Evolutionary conservation across 2,113 vertebrate genomes (phyloP), one percentile per base, ranked within the genome.

Genomic region (Rallus limicola): DNA sequence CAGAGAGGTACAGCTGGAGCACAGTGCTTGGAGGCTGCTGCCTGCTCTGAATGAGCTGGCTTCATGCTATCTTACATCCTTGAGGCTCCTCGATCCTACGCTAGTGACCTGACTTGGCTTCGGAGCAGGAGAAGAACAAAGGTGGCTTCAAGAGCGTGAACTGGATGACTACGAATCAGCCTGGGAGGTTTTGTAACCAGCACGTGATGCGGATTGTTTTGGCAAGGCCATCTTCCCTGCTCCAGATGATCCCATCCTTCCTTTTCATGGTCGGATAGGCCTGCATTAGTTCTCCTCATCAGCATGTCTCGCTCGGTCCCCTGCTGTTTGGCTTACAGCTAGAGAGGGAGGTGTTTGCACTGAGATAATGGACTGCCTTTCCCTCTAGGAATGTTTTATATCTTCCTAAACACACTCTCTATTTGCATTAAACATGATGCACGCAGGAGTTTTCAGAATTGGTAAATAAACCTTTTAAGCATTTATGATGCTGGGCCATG

Each of bases 401-500:
- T 93, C 96, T 95, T 94, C 93, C 96, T 88, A 93, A 96, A 95
- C 95, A 97, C 91, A 95, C 88, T 94, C 82, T 74, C 90, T 88
- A 86, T 97, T 95, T 97, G 96, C 96, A 96, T 94, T 95, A 93
- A 94, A 95, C 91, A 91, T 88, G 95, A 96, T 92, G 93, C 4
- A 2, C 58, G 8, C 90, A 55, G 88, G 94, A 93, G 86, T 81
- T 63, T 87, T 84, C 85, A 84, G 82, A 91, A 95, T 94, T 83
- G 86, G 95, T 95, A 97, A 97, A 97, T 95, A 97, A 95, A 95
- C 92, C 95, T 92, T 97, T 91, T 77, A 94, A 96, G 93, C 95
- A 86, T 92, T 96, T 90, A 79, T 78, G 92, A 96, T 20, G 33
- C 80, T 21, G 80, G 80, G 85, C 95, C 25, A 71, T 28, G 87